These are phyloP conservation scores for Apaloderma vittatum DNA, from an alignment of 2,113 vertebrate genomes.

Conservation along the genomic window DNA sequence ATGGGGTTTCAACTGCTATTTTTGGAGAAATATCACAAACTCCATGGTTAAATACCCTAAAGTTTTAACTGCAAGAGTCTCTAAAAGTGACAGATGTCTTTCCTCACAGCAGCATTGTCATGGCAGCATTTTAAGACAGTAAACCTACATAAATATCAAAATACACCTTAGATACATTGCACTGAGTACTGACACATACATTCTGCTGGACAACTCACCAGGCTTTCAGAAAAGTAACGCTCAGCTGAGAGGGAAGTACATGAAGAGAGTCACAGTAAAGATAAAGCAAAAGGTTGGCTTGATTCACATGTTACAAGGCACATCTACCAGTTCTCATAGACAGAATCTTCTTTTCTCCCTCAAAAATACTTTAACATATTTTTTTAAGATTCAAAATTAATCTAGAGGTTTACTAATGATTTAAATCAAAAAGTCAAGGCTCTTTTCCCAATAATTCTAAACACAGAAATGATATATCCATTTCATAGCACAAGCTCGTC, in stretches of 20 bases:
- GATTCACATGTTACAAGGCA: background rate
- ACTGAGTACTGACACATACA: background rate
- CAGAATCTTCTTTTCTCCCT: background rate
- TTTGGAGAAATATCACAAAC: background rate
- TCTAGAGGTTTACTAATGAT: background rate
- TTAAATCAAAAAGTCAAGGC: background rate
- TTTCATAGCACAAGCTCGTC: background rate
- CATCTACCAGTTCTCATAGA: background rate
- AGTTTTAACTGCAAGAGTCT: background rate
- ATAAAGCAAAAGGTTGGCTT: background rate
- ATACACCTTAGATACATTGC: background rate
- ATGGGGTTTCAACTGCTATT: background rate
- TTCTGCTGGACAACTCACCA: background rate
- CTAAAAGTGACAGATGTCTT: background rate
- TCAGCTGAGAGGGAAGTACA: background rate
- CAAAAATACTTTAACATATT: background rate
- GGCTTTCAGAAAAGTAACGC: background rate
- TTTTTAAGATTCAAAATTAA: background rate
- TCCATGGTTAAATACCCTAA: background rate
- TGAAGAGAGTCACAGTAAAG: background rate
- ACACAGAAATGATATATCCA: background rate
- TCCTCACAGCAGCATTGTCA: rapidly evolving
- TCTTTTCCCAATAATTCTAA: background rate
- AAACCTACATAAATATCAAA: background rate
- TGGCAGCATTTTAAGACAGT: background rate